Conservation (phyloP, 2,888 invertebrate genomes). For the Ornithoptera alexandrae region DNA sequence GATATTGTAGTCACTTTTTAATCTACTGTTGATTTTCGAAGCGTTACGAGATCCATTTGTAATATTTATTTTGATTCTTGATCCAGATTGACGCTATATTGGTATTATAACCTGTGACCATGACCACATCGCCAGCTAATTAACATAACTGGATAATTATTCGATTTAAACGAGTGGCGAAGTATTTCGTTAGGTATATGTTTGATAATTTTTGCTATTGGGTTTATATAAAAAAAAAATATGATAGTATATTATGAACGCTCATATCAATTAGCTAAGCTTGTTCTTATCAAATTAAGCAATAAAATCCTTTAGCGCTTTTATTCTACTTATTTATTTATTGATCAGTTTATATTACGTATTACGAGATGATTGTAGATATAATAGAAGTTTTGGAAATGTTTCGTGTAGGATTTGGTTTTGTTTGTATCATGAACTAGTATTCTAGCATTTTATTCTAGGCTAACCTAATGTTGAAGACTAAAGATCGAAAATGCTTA, state of each 20-base stretch:
- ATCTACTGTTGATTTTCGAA: too few species aligned
- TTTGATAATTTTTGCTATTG: neutral
- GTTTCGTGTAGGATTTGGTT: too few species aligned
- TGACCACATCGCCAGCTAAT: neutral
- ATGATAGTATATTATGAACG: slow-evolving; percentile 37
- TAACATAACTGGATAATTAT: neutral
- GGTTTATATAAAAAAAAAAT: neutral
- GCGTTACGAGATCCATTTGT: too few species aligned
- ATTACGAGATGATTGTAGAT: neutral
- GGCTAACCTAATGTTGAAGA: too few species aligned
- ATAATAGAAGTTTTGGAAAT: neutral
- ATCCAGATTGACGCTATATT: too few species aligned
- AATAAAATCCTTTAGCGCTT: slow-evolving; percentile 1
- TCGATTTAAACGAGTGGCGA: neutral
- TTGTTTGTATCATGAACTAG: too few species aligned
- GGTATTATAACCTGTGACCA: too few species aligned
- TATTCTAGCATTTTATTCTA: neutral
- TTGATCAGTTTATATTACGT: neutral
- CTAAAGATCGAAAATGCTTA: too few species aligned
- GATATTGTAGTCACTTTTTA: neutral
- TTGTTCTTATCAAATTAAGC: slow-evolving; percentile 30
- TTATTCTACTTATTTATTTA: neutral
- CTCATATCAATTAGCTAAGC: slow-evolving; percentile 67
- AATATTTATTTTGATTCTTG: too few species aligned
- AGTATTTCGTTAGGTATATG: neutral